Percentiles rank a stretch among this genome's conserved stretches.
These are phyloP conservation scores for Ridgeia piscesae DNA, from an alignment of 1,140 invertebrate genomes.

Conservation along the genomic window DNA sequence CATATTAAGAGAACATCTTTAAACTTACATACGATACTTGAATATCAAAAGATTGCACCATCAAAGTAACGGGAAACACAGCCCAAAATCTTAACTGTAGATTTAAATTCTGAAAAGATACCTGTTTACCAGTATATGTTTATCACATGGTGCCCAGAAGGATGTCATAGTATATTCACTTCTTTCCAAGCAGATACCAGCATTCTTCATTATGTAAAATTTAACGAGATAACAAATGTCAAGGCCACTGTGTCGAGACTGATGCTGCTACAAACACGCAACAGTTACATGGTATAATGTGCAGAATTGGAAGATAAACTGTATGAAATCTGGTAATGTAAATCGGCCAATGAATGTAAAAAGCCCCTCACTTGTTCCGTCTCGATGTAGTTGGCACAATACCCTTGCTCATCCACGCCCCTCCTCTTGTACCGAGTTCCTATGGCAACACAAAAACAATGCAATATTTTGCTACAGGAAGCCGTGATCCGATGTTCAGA, in stretches of 20 bases:
- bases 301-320: not conserved
- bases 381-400: conserved; percentile 97
- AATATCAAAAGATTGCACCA: too few relatives aligned
- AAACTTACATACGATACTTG: too few relatives aligned
- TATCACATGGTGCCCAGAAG: too few relatives aligned
- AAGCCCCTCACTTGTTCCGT: conserved; percentile 71
- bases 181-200: not conserved
- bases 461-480: not conserved
- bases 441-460: conserved; percentile 25
- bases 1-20: too few relatives aligned
- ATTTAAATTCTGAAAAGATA: too few relatives aligned
- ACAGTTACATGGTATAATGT: not conserved
- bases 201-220: not conserved
- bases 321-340: not conserved
- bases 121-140: too few relatives aligned
- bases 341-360: not conserved
- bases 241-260: not conserved
- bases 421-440: conserved; percentile 66
- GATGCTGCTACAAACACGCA: not conserved
- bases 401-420: conserved; percentile 80
- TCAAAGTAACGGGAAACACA: too few relatives aligned
- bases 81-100: too few relatives aligned
- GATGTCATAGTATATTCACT: not conserved
- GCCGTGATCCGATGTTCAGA: not conserved
- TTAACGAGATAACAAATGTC: not conserved